Evolutionary conservation across 2,888 invertebrate species (phyloP).

Genomic region (Aromia moschata): DNA sequence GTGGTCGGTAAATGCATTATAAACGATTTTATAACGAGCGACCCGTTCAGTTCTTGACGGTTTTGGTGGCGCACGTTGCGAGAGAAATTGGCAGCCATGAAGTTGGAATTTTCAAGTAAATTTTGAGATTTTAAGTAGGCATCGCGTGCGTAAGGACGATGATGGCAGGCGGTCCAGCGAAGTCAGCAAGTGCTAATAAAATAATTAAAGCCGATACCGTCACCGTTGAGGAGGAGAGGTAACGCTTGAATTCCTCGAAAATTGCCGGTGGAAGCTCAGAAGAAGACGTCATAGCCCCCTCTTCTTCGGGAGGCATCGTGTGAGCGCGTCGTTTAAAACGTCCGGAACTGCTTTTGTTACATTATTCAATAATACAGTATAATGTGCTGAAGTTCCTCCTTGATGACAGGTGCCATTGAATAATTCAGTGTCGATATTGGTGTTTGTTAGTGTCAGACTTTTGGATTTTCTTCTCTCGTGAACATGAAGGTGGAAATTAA

Average conservation of each 20-base stretch:
- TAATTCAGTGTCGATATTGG: not conserved
- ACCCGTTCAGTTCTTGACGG: slow-evolving; percentile 1
- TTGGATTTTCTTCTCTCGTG: not conserved
- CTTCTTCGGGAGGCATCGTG: slow-evolving; percentile 14
- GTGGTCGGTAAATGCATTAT: not conserved
- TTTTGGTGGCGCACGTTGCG: too few species aligned
- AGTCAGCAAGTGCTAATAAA: not conserved
- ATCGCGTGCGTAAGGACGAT: too few species aligned
- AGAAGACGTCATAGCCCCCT: slow-evolving; percentile 20
- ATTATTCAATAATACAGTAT: slow-evolving; percentile 23
- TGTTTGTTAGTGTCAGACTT: slow-evolving; percentile 5
- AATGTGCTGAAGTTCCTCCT: slow-evolving; percentile 5
- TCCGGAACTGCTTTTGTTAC: slow-evolving; percentile 15
- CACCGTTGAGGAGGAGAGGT: not conserved
- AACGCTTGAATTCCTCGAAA: slow-evolving; percentile 6
- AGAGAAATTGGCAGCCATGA: too few species aligned
- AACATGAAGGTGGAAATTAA: slow-evolving; percentile 14
- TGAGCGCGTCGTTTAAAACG: slow-evolving; percentile 18
- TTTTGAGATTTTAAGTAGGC: too few species aligned
- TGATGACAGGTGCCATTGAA: not conserved
- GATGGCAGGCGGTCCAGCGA: too few species aligned
- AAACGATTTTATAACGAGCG: not conserved
- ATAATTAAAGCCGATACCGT: not conserved
- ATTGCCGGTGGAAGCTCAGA: not conserved
- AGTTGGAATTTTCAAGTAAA: too few species aligned